Percentiles rank a stretch among this genome's conserved stretches.
These are phyloP conservation scores for Leptosomus discolor DNA, from an alignment of 2,113 vertebrate species.

Conservation along the genomic window DNA sequence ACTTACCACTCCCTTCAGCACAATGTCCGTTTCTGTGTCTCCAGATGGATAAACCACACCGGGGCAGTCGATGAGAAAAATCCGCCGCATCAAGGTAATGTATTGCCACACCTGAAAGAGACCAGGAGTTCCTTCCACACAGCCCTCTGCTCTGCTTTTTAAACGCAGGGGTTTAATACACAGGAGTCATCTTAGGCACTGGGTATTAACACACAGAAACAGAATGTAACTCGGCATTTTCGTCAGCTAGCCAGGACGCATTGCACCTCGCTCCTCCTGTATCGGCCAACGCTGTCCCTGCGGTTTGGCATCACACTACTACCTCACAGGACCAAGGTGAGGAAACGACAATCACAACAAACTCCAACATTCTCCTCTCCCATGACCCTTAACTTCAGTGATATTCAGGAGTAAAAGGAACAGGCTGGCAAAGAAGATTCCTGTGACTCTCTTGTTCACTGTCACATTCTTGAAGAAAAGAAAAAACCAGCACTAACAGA, in stretches of 20 bases:
- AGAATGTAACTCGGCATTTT: not conserved
- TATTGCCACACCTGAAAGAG: conserved; percentile 93
- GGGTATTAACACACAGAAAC: not conserved
- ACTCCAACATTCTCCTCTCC: not conserved
- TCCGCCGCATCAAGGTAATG: conserved; percentile 95
- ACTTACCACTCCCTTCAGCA: conserved; percentile 96
- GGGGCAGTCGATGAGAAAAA: conserved; percentile 96
- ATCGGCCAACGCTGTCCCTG: not conserved
- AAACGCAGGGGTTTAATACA: not conserved
- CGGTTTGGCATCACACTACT: not conserved
- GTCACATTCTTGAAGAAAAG: not conserved
- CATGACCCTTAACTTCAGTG: not conserved
- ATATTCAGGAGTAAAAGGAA: not conserved
- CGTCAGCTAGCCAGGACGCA: not conserved
- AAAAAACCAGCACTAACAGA: not conserved
- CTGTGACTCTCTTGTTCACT: not conserved
- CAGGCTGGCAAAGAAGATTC: not conserved
- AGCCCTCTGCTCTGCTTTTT: not conserved
- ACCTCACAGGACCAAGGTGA: not conserved
- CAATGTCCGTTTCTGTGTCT: conserved; percentile 92
- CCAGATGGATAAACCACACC: conserved; percentile 97
- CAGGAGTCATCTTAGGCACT: not conserved
- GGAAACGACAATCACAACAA: not conserved
- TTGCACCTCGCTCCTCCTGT: not conserved
- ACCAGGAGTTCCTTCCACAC: not conserved